Conservation (phyloP, 2,113 vertebrate genomes). For the Macaca fascicularis region T2T-MFA8v1.1 NC_088378.1:104183001-104183500, state of each 20-base stretch:
- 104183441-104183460: background rate
- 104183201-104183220: no score
- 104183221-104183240: background rate
- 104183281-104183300: constrained; percentile 20
- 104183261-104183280: constrained; percentile 25
- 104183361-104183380: constrained; percentile 37
- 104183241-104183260: background rate
- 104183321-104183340: background rate
- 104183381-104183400: background rate
- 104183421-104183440: background rate
- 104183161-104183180: no score
- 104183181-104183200: no score
- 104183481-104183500: constrained; percentile 30
- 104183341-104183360: background rate
- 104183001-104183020: no score
- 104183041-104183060: no score
- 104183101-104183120: no score
- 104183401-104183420: background rate
- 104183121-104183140: no score
- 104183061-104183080: no score
- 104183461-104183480: background rate
- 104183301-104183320: background rate
- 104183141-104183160: no score
- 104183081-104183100: no score
- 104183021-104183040: no score